Conservation (phyloP, 2,113 vertebrate genomes). For the Microtus pennsylvanicus region DNA sequence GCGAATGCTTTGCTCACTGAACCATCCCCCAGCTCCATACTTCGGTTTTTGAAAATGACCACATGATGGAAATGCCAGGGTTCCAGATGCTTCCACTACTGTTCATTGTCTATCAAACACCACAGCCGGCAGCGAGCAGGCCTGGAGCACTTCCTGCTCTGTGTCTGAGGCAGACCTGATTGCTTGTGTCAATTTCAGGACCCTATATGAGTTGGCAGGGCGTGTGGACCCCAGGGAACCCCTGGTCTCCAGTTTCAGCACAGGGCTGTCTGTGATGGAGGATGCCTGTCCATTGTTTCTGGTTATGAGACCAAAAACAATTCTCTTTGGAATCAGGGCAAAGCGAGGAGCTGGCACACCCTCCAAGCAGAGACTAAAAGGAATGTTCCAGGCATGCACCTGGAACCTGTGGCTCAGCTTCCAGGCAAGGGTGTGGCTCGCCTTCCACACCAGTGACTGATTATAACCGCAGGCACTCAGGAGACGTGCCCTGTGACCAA, state of each 20-base stretch:
- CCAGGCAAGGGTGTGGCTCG: slow-evolving; percentile 44
- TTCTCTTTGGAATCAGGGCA: background rate
- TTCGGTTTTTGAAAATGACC: background rate
- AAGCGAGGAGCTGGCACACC: background rate
- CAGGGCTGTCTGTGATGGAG: too few relatives aligned
- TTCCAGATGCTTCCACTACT: background rate
- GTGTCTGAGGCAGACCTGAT: accelerated
- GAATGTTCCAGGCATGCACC: background rate
- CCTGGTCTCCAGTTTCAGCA: accelerated
- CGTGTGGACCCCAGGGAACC: background rate
- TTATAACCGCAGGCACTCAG: background rate
- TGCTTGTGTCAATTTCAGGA: background rate
- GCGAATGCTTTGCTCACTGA: background rate
- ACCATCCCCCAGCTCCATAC: background rate
- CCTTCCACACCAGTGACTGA: background rate
- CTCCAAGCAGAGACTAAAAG: background rate
- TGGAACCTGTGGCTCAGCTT: background rate
- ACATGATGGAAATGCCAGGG: background rate
- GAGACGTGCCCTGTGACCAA: background rate
- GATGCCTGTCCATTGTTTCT: background rate
- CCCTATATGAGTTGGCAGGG: background rate
- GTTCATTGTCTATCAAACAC: background rate
- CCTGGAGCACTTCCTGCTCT: background rate
- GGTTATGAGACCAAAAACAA: background rate
- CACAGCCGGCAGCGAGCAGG: accelerated